Evolutionary conservation across 2,113 vertebrate genomes (phyloP).

Genomic region (Amazona guildingii): DNA sequence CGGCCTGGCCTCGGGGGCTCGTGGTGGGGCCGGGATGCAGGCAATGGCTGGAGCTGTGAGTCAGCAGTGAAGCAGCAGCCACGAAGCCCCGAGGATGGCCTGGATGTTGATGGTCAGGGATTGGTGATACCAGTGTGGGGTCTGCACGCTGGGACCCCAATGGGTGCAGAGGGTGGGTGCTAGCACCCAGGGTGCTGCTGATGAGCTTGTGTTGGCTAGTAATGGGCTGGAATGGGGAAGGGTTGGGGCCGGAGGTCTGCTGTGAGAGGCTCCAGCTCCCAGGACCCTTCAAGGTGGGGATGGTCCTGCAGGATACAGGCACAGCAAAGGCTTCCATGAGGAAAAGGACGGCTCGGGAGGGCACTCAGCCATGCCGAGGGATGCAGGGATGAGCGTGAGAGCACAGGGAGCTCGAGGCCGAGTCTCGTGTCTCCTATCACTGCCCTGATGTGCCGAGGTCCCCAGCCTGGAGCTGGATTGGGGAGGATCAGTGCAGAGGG

Average conservation of each 20-base stretch:
- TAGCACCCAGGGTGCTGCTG: background rate
- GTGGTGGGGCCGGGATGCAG: accelerated
- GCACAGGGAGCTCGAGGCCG: background rate
- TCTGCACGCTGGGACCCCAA: accelerated
- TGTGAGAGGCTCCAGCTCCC: accelerated
- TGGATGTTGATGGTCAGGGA: accelerated
- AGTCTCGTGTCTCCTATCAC: background rate
- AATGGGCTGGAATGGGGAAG: accelerated
- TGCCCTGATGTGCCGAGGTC: accelerated
- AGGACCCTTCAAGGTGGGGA: accelerated
- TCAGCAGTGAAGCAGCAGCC: background rate
- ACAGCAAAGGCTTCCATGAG: accelerated
- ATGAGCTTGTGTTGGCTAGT: background rate
- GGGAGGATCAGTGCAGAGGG: background rate
- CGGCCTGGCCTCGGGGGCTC: background rate
- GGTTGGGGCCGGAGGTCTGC: accelerated
- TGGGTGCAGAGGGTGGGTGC: accelerated
- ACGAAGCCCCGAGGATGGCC: background rate
- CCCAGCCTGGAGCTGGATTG: background rate
- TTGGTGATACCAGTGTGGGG: accelerated
- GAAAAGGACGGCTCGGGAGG: accelerated
- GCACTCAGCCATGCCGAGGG: accelerated
- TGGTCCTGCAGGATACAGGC: accelerated
- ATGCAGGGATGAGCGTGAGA: accelerated
- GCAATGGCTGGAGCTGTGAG: background rate